Base-by-base conservation (phyloP, 2,888 invertebrate genomes). In the Cantharis rustica region DNA sequence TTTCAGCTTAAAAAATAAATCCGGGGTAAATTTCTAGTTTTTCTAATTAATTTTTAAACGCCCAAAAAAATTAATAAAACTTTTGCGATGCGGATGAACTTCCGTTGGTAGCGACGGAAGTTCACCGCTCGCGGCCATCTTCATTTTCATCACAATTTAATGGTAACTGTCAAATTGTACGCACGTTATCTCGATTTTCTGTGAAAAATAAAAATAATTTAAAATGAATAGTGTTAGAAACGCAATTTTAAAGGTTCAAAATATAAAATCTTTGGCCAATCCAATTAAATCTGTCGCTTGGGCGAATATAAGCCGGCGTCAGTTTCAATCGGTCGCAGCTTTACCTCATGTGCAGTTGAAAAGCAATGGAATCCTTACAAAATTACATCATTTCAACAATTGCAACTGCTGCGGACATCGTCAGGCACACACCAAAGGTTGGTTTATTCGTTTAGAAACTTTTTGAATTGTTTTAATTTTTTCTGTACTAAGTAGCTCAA, bases 161-260 rank as follows among this genome's bases (percentile, higher is more conserved):
- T 47, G 47, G 47, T 47, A 2, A 47, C n/a, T 47, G 47, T 47
- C 47, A 47, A 3, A 0, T 47, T n/a, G n/a, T 1, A 3, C n/a
- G 7, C 47, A 47, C 47, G 47, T 47, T 47, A 47, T 47, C 47
- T 2, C n/a, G n/a, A n/a, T n/a, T n/a, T 47, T 47, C n/a, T 47
- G n/a, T 47, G n/a, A 47, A 47, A n/a, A 47, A 47, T n/a, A 47
- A 2, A n/a, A 7, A n/a, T n/a, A 47, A n/a, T 47, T 47, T 79
- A 93, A 89, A 87, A 94, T 95, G 94, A 94, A 93, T 87, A 92
- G 91, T 81, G 89, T 94, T 82, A 91, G 92, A 31, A 93, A 91
- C 87, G 90, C 91, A 63, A 91, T 92, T 9, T 88, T 92, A 75
- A 90, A 92, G 80, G 82, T 89, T 3, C 83, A 82, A 75, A 81